Evolutionary conservation across 30 jellyfish, hydroid and myxozoan genomes (phyloP).

Genomic region (Morbakka virulenta): DNA sequence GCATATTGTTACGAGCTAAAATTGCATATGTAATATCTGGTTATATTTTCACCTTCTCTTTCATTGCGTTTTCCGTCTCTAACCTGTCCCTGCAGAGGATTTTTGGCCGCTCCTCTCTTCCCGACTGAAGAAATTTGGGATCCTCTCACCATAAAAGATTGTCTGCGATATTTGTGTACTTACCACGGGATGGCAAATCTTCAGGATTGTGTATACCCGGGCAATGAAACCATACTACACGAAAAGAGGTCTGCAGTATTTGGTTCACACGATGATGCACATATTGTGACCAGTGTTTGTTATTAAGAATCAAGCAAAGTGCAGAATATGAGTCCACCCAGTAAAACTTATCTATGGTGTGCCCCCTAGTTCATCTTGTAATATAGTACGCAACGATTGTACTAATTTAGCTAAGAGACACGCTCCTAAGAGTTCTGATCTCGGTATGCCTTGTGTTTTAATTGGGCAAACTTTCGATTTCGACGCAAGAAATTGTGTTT

Average conservation of each 20-base stretch:
- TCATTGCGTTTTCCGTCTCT: not conserved
- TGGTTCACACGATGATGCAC: constrained; percentile 25
- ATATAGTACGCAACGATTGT: not conserved
- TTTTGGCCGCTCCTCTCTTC: constrained; percentile 1
- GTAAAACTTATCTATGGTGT: constrained; percentile 21
- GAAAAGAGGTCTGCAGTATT: not conserved
- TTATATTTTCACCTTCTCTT: not conserved
- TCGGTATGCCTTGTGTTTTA: constrained; percentile 51
- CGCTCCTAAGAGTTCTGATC: constrained; percentile 75
- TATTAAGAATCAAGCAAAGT: constrained; percentile 61
- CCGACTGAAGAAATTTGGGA: constrained; percentile 8
- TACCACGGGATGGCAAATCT: constrained; percentile 33
- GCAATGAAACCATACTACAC: constrained; percentile 24
- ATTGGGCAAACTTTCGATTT: constrained; percentile 72
- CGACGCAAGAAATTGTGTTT: constrained; percentile 40
- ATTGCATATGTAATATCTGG: no score
- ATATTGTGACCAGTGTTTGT: constrained; percentile 37
- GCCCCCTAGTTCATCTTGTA: constrained; percentile 19
- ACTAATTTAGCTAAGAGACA: constrained; percentile 42
- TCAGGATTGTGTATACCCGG: constrained; percentile 26
- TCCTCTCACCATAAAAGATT: constrained; percentile 31
- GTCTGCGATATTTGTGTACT: constrained; percentile 2
- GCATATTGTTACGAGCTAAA: no score
- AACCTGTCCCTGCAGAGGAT: not conserved
- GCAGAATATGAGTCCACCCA: constrained; percentile 75